A percentile compares a stretch with the other conserved stretches of the same genome.
These are phyloP conservation scores for Monochamus alternatus DNA, from an alignment of 2,888 invertebrate species.

Conservation along the genomic window DNA sequence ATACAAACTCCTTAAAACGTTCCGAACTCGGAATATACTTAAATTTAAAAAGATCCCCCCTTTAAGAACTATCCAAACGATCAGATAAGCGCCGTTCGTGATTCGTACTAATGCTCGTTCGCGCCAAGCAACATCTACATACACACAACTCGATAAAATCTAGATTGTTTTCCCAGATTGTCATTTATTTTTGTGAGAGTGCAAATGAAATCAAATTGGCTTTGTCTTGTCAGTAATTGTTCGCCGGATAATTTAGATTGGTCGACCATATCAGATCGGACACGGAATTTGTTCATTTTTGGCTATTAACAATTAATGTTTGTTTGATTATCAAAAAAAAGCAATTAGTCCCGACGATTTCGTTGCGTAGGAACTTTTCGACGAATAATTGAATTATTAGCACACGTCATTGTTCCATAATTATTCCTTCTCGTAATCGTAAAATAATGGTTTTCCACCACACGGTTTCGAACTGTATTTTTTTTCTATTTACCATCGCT, in stretches of 20 bases:
- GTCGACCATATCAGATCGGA: slow-evolving; percentile 54
- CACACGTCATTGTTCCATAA: slow-evolving; percentile 48
- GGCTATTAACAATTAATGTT: slow-evolving; percentile 50
- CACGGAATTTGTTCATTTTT: slow-evolving; percentile 62
- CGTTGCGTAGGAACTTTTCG: slow-evolving; percentile 42
- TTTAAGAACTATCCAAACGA: slow-evolving; percentile 42
- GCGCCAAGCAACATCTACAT: slow-evolving; percentile 56
- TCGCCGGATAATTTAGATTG: slow-evolving; percentile 51
- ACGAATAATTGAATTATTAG: slow-evolving; percentile 48
- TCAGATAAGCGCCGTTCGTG: slow-evolving; percentile 55
- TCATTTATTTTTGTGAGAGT: slow-evolving; percentile 56
- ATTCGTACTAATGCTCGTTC: slow-evolving; percentile 55
- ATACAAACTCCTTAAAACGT: slow-evolving; percentile 23
- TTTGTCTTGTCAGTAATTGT: slow-evolving; percentile 55
- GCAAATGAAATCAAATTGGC: slow-evolving; percentile 59
- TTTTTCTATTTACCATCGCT: too few species aligned
- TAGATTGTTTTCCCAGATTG: slow-evolving; percentile 53
- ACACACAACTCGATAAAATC: slow-evolving; percentile 53
- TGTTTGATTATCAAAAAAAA: slow-evolving; percentile 47
- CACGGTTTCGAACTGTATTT: background rate
- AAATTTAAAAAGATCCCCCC: slow-evolving; percentile 47
- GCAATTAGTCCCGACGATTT: slow-evolving; percentile 43
- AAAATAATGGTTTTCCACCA: slow-evolving; percentile 43
- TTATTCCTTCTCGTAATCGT: slow-evolving; percentile 42
- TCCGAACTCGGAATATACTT: slow-evolving; percentile 41